These are phyloP conservation scores for Antidorcas marsupialis DNA, from an alignment of 2,113 vertebrate genomes.

Conservation along the genomic window DNA sequence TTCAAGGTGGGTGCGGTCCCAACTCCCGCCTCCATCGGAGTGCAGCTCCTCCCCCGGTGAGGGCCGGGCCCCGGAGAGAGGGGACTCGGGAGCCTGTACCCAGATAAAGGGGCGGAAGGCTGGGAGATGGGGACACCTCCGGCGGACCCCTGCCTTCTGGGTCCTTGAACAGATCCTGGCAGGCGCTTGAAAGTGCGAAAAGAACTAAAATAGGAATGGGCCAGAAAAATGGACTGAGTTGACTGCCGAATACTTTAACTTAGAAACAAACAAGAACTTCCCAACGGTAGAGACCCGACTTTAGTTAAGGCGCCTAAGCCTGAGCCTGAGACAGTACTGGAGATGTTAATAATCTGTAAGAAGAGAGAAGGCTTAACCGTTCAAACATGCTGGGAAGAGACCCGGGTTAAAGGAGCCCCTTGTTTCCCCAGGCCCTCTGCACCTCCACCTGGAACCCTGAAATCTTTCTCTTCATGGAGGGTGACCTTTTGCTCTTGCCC, in stretches of 20 bases:
- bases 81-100: background rate
- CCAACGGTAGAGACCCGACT: background rate
- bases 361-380: background rate
- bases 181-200: background rate
- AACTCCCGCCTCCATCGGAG: too few species aligned
- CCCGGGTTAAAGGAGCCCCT: background rate
- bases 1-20: slow-evolving; percentile 67
- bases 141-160: background rate
- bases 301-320: background rate
- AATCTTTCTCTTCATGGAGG: background rate
- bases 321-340: background rate
- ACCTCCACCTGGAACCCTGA: background rate
- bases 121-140: background rate
- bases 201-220: background rate
- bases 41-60: background rate
- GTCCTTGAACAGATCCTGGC: background rate
- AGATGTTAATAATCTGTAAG: background rate
- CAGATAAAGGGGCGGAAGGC: background rate
- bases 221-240: background rate
- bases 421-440: background rate
- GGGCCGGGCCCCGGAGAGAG: background rate
- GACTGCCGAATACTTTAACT: background rate
- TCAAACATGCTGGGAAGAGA: background rate
- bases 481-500: background rate
- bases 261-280: background rate